Percentiles rank a stretch among this genome's conserved stretches.
These are phyloP conservation scores for Artibeus jamaicensis DNA, from an alignment of 2,797 vertebrate genomes.

Conservation along the genomic window DNA sequence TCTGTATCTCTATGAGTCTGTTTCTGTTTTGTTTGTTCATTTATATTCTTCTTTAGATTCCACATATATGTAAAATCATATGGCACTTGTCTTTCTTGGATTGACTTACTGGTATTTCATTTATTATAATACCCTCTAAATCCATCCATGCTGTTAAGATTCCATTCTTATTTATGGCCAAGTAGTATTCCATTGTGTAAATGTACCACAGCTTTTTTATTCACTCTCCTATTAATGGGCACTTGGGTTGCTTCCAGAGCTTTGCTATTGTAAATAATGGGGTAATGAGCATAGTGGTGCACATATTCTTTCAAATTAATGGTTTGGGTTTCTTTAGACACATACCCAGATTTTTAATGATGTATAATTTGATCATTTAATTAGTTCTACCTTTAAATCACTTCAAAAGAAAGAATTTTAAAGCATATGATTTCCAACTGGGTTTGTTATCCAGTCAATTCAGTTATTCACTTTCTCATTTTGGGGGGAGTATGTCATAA, in stretches of 20 bases:
- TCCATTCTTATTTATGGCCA: not conserved
- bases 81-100: not conserved
- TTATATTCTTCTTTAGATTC: not conserved
- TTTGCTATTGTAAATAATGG: not conserved
- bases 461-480: conserved; percentile 32
- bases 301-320: not conserved
- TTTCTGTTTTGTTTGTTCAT: not conserved
- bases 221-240: not conserved
- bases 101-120: not conserved
- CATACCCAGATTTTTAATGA: not conserved
- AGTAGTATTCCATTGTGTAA: not conserved
- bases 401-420: conserved; percentile 6
- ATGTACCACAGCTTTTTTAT: not conserved
- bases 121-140: not conserved
- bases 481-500: not conserved
- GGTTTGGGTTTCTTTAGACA: not conserved
- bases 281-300: not conserved
- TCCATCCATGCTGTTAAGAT: not conserved
- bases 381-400: not conserved
- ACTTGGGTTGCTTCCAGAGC: not conserved
- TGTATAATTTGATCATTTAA: not conserved
- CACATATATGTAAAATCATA: not conserved
- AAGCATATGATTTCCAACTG: conserved; percentile 13
- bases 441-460: not conserved
- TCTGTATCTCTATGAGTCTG: not conserved